Base-by-base conservation (phyloP, 2,113 vertebrate genomes). In the Pelmatolapia mariae region DNA sequence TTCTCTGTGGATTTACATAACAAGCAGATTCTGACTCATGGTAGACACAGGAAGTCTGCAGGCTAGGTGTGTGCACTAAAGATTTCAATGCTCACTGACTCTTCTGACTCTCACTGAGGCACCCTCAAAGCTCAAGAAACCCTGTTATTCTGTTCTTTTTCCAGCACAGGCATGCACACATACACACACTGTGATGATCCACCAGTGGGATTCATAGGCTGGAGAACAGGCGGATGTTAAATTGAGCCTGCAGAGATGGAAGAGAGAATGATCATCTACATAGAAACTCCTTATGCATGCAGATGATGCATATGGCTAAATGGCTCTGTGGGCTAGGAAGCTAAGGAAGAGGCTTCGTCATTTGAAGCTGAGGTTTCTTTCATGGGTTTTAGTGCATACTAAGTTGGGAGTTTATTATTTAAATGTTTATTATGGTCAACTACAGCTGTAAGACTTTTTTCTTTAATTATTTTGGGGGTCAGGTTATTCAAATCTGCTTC, bases 21-120 rank as follows among this genome's bases (percentile, higher is more conserved):
- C 47, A 56, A 13, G 18, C 86, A 85, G 38, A 66, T 82, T 86
- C 57, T 93, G 91, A 93, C 43, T 93, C 93, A 93, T 7, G 29
- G 79, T 19, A 85, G 89, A 92, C 85, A 86, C 89, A 80, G 90
- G 89, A 92, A 84, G 83, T 94, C 81, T 80, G 45, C 73, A 88
- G 87, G 79, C 18, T 50, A 43, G 31, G 47, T 83, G 66, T 84
- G 38, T 68, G 40, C 76, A 15, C 26, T 50, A 12, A 78, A 50
- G 71, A 50, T 45, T 78, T 78, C 26, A 52, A 22, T 52, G 24
- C 54, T 57, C 7, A 40, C 36, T 61, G 50, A 80, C 57, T 71
- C 47, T 18, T 79, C 59, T 73, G 80, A 89, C n/a, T 82, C 81
- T 85, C 33, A 89, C 84, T 76, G 79, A 84, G 54, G 26, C 43